Evolutionary conservation across 2,888 invertebrate genomes (phyloP), one percentile per base, ranked within the genome.

Genomic region (Aporophyla lueneburgensis): DNA sequence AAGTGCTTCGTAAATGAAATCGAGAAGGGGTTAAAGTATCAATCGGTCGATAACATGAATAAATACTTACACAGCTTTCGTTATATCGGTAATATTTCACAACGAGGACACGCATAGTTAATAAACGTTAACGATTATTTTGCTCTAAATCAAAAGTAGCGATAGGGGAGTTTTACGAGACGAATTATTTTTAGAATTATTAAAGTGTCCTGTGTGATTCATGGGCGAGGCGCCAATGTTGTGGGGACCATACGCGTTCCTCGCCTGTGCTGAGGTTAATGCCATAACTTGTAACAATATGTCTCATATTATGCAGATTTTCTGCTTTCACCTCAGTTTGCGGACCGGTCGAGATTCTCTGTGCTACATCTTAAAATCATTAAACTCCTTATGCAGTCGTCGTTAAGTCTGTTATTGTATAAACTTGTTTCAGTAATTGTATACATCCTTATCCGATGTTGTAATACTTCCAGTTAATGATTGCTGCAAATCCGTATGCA

Each of bases 191-290:
- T 87, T 91, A 90, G 90, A 88, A 78, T 84, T 71, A 89, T 88
- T 90, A 86, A 88, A 89, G 84, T 88, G 91, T 89, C 88, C 89
- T 89, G 89, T 73, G 87, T 87, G 87, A 89, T 87, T 89, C 88
- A 90, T 83, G 83, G 74, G 78, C 49, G 78, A 79, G 84, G 77
- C 83, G 76, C 76, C 85, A 83, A 80, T 84, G 76, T 73, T 68
- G 76, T 82, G 77, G 73, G 79, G 88, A 85, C 87, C 88, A 89
- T 89, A 86, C 89, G 85, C 81, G 72, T 73, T 69, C 65, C 71
- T 68, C 58, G 43, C 63, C 67, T 51, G 19, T 61, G 61, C 61
- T 49, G 33, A 76, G 53, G 72, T 68, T 21, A 76, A 58, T 71
- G 27, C 19, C 56, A 72, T 71, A 70, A 63, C 80, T 82, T 79